Evolutionary conservation across 2,888 invertebrate genomes (phyloP), one percentile per base, ranked within the genome.

Genomic region (Tachina fera): DNA sequence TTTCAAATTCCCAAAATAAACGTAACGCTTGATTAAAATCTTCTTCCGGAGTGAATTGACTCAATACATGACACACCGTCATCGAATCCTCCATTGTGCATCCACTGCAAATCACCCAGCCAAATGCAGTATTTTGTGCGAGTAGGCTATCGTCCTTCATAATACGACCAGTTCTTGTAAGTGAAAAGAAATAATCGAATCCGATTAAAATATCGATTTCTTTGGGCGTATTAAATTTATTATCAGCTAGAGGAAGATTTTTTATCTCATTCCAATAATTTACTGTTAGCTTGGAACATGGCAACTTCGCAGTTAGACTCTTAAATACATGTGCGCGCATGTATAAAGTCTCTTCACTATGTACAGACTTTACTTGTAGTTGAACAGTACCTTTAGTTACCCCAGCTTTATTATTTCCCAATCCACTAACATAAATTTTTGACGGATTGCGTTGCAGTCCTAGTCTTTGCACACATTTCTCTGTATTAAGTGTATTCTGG

Each of bases 241-340:
- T 6, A 31, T 31, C 31, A 31, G 31, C 31, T 31, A 45, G 76
- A 61, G 61, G 77, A 47, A 43, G 65, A 60, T 63, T 65, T 82
- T 47, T 76, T 16, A 82, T 70, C 74, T 74, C 70, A 60, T 68
- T 14, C 72, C 72, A 83, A 51, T 16, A 79, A 60, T 19, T 61
- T 22, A 74, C 31, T 31, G 31, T 31, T 31, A 31, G 31, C 31
- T 31, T 65, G 6, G 31, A 4, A 83, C 53, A 47, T 3, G 65
- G 71, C 19, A 83, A 16, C 51, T 51, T 51, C 16, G 51, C 16
- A 51, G 16, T n/a, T 51, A 16, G 51, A 13, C 13, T 45, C 51
- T 51, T 51, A 14, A 51, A n/a, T 51, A 51, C 16, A 51, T 51
- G 13, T 51, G 63, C 56, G 16, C 56, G 65, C 11, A 74, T 74